Conservation (phyloP, 2,888 invertebrate genomes). For the Protula sp. region DNA sequence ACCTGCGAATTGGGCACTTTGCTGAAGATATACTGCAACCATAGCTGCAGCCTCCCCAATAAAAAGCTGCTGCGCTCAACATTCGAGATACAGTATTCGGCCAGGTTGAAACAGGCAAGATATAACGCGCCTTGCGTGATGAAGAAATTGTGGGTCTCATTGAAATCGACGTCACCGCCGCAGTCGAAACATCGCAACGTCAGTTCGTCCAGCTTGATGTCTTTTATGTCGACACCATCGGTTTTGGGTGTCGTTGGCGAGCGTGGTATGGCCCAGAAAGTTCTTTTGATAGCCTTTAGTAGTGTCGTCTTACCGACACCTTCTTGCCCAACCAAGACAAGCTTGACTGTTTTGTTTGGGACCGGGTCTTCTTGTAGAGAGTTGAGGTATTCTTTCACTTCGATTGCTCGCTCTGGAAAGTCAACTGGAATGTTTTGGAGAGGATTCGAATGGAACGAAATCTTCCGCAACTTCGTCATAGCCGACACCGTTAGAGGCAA, state of each 20-base stretch:
- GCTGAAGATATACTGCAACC: conserved; percentile 27
- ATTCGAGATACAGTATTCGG: conserved; percentile 21
- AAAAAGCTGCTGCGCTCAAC: conserved; percentile 22
- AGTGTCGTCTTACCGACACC: conserved; percentile 25
- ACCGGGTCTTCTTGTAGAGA: conserved; percentile 22
- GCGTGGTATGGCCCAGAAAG: conserved; percentile 12
- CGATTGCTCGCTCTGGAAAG: conserved; percentile 19
- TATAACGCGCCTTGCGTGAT: conserved; percentile 24
- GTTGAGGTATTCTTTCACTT: conserved; percentile 20
- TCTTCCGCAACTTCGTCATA: conserved; percentile 11
- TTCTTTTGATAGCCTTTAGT: conserved; percentile 15
- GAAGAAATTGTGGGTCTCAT: conserved; percentile 28
- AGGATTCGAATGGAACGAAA: conserved; percentile 21
- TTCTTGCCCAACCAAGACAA: conserved; percentile 26
- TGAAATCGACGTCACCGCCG: conserved; percentile 27
- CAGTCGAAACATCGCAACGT: conserved; percentile 25
- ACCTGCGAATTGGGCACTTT: conserved; percentile 23
- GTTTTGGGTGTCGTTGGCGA: conserved; percentile 12
- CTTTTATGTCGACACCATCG: conserved; percentile 17
- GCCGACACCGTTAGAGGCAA: conserved; percentile 20
- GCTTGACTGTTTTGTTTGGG: conserved; percentile 19
- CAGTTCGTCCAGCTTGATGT: conserved; percentile 19
- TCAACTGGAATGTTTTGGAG: conserved; percentile 24
- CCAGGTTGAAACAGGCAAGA: conserved; percentile 24
- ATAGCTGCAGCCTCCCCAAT: conserved; percentile 23